These are phyloP conservation scores for Sericinus montela DNA, from an alignment of 2,888 invertebrate genomes.

Conservation along the genomic window DNA sequence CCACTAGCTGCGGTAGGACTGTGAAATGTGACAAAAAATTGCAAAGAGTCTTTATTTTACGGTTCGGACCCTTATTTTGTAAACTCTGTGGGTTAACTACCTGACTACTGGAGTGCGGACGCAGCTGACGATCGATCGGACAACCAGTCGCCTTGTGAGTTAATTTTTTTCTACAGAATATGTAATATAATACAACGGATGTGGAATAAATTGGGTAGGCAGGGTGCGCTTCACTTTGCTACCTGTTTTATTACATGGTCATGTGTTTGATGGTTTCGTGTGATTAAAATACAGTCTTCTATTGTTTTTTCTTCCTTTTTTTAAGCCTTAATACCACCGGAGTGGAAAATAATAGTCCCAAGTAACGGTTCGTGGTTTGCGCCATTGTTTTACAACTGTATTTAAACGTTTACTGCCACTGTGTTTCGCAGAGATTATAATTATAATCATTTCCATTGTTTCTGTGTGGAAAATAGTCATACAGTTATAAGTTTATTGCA, in stretches of 20 bases:
- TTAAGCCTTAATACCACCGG: constrained; percentile 33
- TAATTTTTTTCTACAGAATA: constrained; percentile 48
- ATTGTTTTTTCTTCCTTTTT: constrained; percentile 43
- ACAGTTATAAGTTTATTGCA: neutral
- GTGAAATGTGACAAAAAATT: constrained; percentile 78
- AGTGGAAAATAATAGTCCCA: constrained; percentile 57
- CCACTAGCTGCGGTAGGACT: constrained; percentile 64
- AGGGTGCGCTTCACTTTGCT: constrained; percentile 69
- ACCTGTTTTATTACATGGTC: constrained; percentile 68
- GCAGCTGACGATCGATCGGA: constrained; percentile 58
- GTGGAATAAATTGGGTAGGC: constrained; percentile 76
- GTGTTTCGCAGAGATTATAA: constrained; percentile 58
- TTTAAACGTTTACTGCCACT: constrained; percentile 63
- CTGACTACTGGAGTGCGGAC: constrained; percentile 63
- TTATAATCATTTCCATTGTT: constrained; percentile 33
- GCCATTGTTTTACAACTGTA: constrained; percentile 52
- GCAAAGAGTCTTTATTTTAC: constrained; percentile 63
- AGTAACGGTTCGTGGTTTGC: constrained; percentile 42
- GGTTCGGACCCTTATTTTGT: constrained; percentile 56
- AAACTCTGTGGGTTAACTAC: constrained; percentile 73
- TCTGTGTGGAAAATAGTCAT: constrained; percentile 15
- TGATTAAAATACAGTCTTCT: constrained; percentile 25
- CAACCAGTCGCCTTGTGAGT: constrained; percentile 70
- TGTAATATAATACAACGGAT: constrained; percentile 76
- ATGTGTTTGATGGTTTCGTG: constrained; percentile 44